phyloP scores from a whole-genome alignment of 2,113 vertebrate species.

The Festucalex cinctus region DNA sequence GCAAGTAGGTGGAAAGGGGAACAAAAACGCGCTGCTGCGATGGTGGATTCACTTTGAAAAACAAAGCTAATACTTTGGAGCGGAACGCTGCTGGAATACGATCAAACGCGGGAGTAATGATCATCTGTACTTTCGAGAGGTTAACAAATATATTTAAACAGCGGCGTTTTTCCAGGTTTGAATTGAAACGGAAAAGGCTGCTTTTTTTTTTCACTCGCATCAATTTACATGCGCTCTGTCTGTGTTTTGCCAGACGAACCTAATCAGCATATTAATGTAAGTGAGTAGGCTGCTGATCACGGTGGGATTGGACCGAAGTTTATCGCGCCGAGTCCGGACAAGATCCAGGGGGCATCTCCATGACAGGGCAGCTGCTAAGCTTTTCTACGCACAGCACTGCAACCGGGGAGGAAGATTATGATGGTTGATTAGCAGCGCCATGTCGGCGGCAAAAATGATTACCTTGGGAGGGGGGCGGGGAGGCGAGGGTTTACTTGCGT shows the following conservation, averaged over 20 bases:
- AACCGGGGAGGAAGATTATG: slow-evolving; percentile 62
- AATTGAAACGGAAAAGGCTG: slow-evolving; percentile 2
- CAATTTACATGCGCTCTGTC: slow-evolving; percentile 39
- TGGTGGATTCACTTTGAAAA: slow-evolving; percentile 44
- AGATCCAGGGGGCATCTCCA: slow-evolving; percentile 55
- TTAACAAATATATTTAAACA: slow-evolving; percentile 19
- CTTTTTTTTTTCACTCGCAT: slow-evolving; percentile 32
- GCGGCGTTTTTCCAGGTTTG: slow-evolving; percentile 11
- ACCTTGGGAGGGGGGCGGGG: slow-evolving; percentile 26
- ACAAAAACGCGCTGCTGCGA: slow-evolving; percentile 51
- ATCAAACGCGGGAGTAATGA: slow-evolving; percentile 27
- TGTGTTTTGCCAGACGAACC: slow-evolving; percentile 51
- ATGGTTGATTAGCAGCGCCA: slow-evolving; percentile 76
- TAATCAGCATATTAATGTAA: slow-evolving; percentile 59
- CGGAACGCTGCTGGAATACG: slow-evolving; percentile 30
- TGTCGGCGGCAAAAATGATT: slow-evolving; percentile 67
- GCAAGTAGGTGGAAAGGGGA: slow-evolving; percentile 47
- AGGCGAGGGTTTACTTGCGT: slow-evolving; percentile 30
- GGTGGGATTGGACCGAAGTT: slow-evolving; percentile 37
- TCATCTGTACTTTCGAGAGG: slow-evolving; percentile 22
- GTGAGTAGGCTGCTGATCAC: slow-evolving; percentile 52
- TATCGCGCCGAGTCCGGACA: slow-evolving; percentile 35
- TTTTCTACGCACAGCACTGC: slow-evolving; percentile 36
- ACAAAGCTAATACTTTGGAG: slow-evolving; percentile 36
- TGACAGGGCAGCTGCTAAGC: slow-evolving; percentile 45